phyloP scores from a whole-genome alignment of 1,140 invertebrate species.

The Cheumatopsyche charites region DNA sequence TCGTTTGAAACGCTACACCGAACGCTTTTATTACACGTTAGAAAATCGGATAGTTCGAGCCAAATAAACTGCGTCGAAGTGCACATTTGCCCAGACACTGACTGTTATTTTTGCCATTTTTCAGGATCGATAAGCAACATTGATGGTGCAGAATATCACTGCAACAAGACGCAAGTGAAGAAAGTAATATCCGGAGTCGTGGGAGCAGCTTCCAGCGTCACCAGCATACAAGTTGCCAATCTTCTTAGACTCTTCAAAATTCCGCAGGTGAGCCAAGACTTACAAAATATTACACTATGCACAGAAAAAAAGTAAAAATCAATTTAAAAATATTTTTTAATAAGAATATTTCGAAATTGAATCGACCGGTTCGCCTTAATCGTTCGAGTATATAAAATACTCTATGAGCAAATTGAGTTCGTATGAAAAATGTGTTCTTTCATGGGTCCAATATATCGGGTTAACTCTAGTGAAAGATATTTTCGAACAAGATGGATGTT shows the following conservation, averaged over 20 bases:
- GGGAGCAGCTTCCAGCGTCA: constrained; percentile 93
- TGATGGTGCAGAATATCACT: constrained; percentile 86
- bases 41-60: too few relatives aligned
- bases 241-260: constrained; percentile 92
- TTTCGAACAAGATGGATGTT: constrained; percentile 8
- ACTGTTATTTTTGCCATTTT: constrained; percentile 42
- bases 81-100: too few relatives aligned
- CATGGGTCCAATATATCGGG: neutral
- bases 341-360: too few relatives aligned
- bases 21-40: too few relatives aligned
- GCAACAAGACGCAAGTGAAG: constrained; percentile 81
- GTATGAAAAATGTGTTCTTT: neutral
- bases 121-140: constrained; percentile 95
- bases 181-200: constrained; percentile 95
- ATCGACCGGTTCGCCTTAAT: too few relatives aligned
- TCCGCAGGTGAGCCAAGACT: constrained; percentile 77
- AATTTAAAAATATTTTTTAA: too few relatives aligned
- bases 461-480: constrained; percentile 8
- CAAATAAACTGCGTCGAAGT: too few relatives aligned
- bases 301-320: too few relatives aligned
- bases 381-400: too few relatives aligned
- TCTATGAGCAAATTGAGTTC: too few relatives aligned
- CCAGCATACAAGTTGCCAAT: constrained; percentile 96
- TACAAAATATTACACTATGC: neutral
- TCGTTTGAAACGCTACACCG: too few relatives aligned